phyloP scores from a whole-genome alignment of 2,888 invertebrate species.

The Acronicta alni region DNA sequence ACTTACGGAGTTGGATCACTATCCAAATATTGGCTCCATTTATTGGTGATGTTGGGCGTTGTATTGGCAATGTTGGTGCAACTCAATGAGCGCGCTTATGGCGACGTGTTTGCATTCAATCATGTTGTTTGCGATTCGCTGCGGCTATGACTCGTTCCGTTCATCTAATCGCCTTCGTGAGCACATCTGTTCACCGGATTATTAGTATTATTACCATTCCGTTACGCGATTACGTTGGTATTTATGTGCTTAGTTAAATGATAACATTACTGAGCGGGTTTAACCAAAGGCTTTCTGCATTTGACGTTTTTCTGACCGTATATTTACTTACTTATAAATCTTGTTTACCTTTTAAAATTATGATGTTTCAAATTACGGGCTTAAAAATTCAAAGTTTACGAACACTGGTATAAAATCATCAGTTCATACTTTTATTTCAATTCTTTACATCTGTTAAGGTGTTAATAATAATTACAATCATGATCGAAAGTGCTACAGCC shows the following conservation, averaged over 20 bases:
- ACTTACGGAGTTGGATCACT: too few species aligned
- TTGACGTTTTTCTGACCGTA: too few species aligned
- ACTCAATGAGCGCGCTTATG: slow-evolving; percentile 28
- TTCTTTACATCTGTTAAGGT: too few species aligned
- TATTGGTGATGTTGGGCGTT: not conserved
- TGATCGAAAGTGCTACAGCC: slow-evolving; percentile 6
- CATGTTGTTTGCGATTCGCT: slow-evolving; percentile 56
- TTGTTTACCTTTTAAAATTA: too few species aligned
- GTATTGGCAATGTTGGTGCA: slow-evolving; percentile 17
- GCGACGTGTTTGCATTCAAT: slow-evolving; percentile 55
- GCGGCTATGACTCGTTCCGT: slow-evolving; percentile 48
- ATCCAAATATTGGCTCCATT: slow-evolving; percentile 15
- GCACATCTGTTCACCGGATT: slow-evolving; percentile 42
- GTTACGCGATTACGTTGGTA: slow-evolving; percentile 33
- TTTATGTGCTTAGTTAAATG: slow-evolving; percentile 45
- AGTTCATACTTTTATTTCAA: too few species aligned
- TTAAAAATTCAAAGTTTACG: too few species aligned
- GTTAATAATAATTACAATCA: not conserved
- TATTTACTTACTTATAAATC: too few species aligned
- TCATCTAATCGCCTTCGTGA: slow-evolving; percentile 47
- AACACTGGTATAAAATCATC: too few species aligned
- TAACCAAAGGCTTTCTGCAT: slow-evolving; percentile 7
- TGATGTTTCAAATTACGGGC: too few species aligned
- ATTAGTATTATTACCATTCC: slow-evolving; percentile 41
- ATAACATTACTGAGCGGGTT: slow-evolving; percentile 23